phyloP scores from a whole-genome alignment of 1,140 invertebrate species.

The Solenopsis invicta region DNA sequence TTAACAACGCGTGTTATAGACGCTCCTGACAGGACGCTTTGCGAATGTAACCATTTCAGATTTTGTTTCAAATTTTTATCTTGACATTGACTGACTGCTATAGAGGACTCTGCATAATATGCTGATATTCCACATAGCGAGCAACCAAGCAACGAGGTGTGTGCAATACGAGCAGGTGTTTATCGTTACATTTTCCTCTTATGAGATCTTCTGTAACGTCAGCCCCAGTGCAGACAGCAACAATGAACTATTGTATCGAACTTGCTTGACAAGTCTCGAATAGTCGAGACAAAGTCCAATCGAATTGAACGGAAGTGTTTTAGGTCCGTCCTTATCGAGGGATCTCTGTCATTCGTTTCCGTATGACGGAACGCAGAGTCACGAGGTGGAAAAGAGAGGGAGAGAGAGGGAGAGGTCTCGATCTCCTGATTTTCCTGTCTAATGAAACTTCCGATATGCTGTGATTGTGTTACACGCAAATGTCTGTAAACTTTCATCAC shows the following conservation, averaged over 20 bases:
- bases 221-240: conserved; percentile 49
- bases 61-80: conserved; percentile 65
- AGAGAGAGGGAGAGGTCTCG: not conserved
- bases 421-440: conserved; percentile 14
- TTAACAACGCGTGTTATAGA: conserved; percentile 53
- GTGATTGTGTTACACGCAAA: not conserved
- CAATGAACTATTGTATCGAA: conserved; percentile 45
- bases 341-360: conserved; percentile 3
- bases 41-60: conserved; percentile 56
- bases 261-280: conserved; percentile 20
- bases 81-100: conserved; percentile 83
- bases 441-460: conserved; percentile 22
- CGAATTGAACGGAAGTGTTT: conserved; percentile 18
- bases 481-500: conserved; percentile 16
- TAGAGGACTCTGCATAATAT: conserved; percentile 83
- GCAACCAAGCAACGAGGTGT: conserved; percentile 24
- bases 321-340: conserved; percentile 6
- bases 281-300: conserved; percentile 18
- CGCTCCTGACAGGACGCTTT: conserved; percentile 60
- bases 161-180: conserved; percentile 22
- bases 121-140: conserved; percentile 75
- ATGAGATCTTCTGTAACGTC: conserved; percentile 24
- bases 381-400: not conserved
- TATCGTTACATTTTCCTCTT: conserved; percentile 44
- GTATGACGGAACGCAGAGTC: not conserved